Conservation (phyloP, 23 tunicate genomes). For the Styela plicata region DNA sequence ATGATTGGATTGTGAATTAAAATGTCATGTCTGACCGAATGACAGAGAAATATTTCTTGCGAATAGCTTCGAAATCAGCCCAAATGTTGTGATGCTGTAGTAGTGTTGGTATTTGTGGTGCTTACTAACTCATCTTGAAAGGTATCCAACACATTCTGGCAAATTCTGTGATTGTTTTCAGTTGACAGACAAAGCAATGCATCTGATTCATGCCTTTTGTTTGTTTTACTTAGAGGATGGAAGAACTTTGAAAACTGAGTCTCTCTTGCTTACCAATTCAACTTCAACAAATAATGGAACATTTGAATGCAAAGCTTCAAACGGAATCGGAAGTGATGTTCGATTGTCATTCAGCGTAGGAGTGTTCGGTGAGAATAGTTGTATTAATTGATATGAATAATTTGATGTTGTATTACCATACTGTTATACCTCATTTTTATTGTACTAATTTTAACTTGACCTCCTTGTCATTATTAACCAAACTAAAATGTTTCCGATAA, state of each 20-base stretch:
- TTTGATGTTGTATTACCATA: too few species aligned
- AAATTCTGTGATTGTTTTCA: not conserved
- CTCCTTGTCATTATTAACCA: not conserved
- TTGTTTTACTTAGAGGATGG: conserved; percentile 5
- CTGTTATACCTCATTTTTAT: too few species aligned
- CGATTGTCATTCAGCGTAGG: conserved; percentile 35
- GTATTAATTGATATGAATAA: not conserved
- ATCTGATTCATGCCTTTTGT: not conserved
- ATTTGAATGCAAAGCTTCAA: conserved; percentile 51
- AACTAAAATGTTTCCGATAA: too few species aligned
- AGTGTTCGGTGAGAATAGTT: conserved; percentile 41
- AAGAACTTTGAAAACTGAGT: not conserved
- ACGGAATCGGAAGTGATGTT: conserved; percentile 37
- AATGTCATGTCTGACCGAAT: too few species aligned
- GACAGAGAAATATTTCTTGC: too few species aligned
- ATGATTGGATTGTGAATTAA: too few species aligned
- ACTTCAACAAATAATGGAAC: conserved; percentile 69
- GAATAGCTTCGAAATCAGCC: too few species aligned
- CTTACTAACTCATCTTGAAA: too few species aligned
- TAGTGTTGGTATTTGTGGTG: too few species aligned
- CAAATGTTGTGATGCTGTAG: too few species aligned
- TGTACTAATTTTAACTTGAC: not conserved
- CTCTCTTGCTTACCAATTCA: not conserved
- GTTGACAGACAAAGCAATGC: too few species aligned
- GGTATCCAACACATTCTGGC: too few species aligned